Evolutionary conservation across 53 echinoderm and acorn worm genomes (phyloP).

Genomic region (Luidia sarsii): DNA sequence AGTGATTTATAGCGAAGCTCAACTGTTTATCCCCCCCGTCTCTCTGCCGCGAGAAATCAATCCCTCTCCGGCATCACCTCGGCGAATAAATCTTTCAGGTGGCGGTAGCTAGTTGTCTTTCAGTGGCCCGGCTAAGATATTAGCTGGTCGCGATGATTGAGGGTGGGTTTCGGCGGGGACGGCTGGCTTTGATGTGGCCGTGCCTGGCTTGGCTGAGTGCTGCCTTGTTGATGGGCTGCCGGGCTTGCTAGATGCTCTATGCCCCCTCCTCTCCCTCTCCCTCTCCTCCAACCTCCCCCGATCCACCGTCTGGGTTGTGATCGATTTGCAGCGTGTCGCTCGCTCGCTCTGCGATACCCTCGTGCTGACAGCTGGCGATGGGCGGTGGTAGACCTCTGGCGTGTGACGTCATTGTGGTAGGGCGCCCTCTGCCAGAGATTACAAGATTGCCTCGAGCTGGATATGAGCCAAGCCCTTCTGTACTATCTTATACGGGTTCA

Average conservation of each 20-base stretch:
- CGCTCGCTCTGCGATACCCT: too few relatives aligned
- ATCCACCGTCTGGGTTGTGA: too few relatives aligned
- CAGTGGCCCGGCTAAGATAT: constrained; percentile 41
- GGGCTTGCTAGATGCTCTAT: constrained; percentile 1
- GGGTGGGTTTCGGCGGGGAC: constrained; percentile 20
- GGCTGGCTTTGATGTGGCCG: constrained; percentile 34
- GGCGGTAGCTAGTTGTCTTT: constrained; percentile 41
- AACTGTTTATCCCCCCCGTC: constrained; percentile 56
- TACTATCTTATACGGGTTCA: too few relatives aligned
- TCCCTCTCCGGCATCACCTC: constrained; percentile 32
- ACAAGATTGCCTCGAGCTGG: too few relatives aligned
- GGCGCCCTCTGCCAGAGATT: too few relatives aligned
- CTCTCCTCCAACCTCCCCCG: too few relatives aligned
- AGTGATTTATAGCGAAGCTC: constrained; percentile 39
- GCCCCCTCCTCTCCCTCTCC: too few relatives aligned
- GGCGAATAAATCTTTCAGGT: constrained; percentile 51
- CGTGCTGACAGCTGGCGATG: too few relatives aligned
- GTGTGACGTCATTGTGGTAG: too few relatives aligned
- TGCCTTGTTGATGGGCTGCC: constrained; percentile 24
- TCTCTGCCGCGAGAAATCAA: constrained; percentile 45
- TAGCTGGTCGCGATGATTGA: constrained; percentile 38
- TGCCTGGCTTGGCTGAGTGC: not conserved
- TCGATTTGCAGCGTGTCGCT: too few relatives aligned
- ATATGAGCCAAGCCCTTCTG: too few relatives aligned
- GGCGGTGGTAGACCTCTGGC: too few relatives aligned